These are phyloP conservation scores for Anoplopoma fimbria DNA, from an alignment of 2,113 vertebrate genomes.

Conservation along the genomic window DNA sequence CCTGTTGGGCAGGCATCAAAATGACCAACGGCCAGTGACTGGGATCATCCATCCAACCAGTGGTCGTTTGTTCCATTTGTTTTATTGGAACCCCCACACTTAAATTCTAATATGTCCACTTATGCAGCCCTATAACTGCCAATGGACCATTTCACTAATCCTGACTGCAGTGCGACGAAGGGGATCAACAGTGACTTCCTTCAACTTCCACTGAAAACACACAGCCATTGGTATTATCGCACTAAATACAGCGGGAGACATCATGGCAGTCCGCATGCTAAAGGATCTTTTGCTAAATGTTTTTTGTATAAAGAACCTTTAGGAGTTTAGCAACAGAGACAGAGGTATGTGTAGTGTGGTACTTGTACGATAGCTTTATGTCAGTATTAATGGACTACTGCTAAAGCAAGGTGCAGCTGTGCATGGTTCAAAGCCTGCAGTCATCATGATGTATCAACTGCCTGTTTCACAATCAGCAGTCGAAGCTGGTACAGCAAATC, in stretches of 20 bases:
- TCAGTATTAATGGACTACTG: slow-evolving; percentile 13
- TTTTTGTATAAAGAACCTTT: slow-evolving; percentile 7
- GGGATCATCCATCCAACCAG: slow-evolving; percentile 33
- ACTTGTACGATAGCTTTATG: background rate
- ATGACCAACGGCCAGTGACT: slow-evolving; percentile 30
- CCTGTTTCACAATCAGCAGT: slow-evolving; percentile 42
- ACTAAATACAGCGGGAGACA: slow-evolving; percentile 17
- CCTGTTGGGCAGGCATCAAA: slow-evolving; percentile 19
- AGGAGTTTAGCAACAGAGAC: background rate
- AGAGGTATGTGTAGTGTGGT: slow-evolving; percentile 14
- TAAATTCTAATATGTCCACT: slow-evolving; percentile 54
- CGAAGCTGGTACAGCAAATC: slow-evolving; percentile 38
- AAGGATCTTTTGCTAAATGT: slow-evolving; percentile 8
- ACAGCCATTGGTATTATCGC: slow-evolving; percentile 44
- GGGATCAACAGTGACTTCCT: slow-evolving; percentile 25
- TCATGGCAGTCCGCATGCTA: background rate
- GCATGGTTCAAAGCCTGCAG: background rate
- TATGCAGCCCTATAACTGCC: slow-evolving; percentile 39
- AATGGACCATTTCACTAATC: slow-evolving; percentile 49
- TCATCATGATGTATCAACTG: slow-evolving; percentile 29
- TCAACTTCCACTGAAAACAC: slow-evolving; percentile 38
- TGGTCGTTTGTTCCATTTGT: slow-evolving; percentile 49
- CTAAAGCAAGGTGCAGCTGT: slow-evolving; percentile 15
- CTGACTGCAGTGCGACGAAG: slow-evolving; percentile 14
- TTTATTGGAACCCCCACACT: slow-evolving; percentile 48